Base-by-base conservation (phyloP, 2,797 vertebrate genomes). In the Cryptoblepharus egeriae region DNA sequence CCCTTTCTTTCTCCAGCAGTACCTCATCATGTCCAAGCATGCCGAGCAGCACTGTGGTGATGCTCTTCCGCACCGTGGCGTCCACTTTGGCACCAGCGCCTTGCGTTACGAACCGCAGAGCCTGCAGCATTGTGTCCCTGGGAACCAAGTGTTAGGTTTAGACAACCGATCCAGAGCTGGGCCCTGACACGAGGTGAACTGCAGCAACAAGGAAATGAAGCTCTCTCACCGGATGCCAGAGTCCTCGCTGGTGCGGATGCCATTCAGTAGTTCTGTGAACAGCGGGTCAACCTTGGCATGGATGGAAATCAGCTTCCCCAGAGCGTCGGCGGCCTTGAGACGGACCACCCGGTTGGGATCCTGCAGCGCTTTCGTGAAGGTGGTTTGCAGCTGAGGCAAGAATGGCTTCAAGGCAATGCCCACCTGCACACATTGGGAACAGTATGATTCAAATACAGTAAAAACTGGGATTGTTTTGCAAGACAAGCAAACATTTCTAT, bases 11-110 rank as follows among this genome's bases (percentile, higher is more conserved):
- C 45, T 49, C 45, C 18, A 73, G 79, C 60, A 52, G 0, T 97
- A 99, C 99, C 98, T 99, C 99, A 24, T 99, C 98, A 0, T 99
- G 98, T 94, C 98, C 99, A 96, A 99, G 94, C 98, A 99, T 99
- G 95, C 97, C 96, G 0, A 99, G 96, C 80, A 99, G 95, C 80
- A 96, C 96, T 0, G 93, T 96, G 93, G 96, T 96, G 90, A 98
- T 97, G 88, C 94, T 99, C 93, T 98, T 99, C 95, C 97, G 96
- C 85, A 99, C 97, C 32, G 93, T 42, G 68, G 96, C 96, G 86
- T 99, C 99, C 65, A 99, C 98, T 94, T 99, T 99, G 80, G 96
- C 96, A 79, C 98, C 98, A 2, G 98, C 98, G 70, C 99, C 98
- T 92, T 97, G 97, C 76, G 99, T 98, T 86, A 99, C 97, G 76